Base-by-base conservation (phyloP, 1,140 invertebrate genomes). In the Scaptomyza hsui region DNA sequence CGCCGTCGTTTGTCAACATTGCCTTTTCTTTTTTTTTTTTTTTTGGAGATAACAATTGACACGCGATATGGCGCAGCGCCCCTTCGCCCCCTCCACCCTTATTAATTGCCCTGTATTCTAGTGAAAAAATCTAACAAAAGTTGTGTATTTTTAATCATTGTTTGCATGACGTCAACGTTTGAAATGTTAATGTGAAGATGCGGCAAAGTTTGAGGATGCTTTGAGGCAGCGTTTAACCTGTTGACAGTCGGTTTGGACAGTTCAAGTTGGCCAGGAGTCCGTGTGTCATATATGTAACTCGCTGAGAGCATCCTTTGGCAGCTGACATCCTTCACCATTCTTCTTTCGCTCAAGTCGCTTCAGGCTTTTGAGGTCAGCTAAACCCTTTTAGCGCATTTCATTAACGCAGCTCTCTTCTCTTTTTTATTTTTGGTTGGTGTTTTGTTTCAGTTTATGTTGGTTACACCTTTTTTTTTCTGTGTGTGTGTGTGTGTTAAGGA, bases 381-480 rank as follows among this genome's bases (percentile, higher is more conserved):
- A 86, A 78, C 82, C 82, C 85, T 85, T 85, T 75, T 70, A 68
- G 75, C 59, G 77, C 81, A 86, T 80, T 86, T 85, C 77, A 85
- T 85, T 85, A 86, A 81, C 78, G 70, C 48, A 55, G 39, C 63
- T 61, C 5, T 19, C 3, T 1, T 60, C 16, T 26, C 29, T 21
- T 37, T 42, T 37, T 39, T 19, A 15, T 61, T 47, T 44, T 51
- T 44, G 24, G 35, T 26, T 47, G 61, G 42, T 48, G 4, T 24
- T 24, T 24, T 24, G 24, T 24, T 24, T 51, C 26, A 32, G 32
- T 37, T 37, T 37, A 29, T 37, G 32, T 37, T 48, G 44, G 37
- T 51, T 63, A 44, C 69, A 77, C 64, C 53, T 71, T 75, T 63
- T 75, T 71, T 13, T 62, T 41, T n/a, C 15, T 37, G 44, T 52